Evolutionary conservation across 2,113 vertebrate genomes (phyloP).

Genomic region (human (Homo sapiens)): GRCh38 chr2:78912501-78913000

Average conservation of each 20-base stretch:
- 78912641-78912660: background rate
- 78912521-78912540: background rate
- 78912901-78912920: background rate
- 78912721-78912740: background rate
- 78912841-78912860: background rate
- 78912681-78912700: background rate
- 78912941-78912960: background rate
- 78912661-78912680: background rate
- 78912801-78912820: background rate
- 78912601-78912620: background rate
- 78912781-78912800: background rate
- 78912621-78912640: background rate
- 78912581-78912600: background rate
- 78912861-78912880: background rate
- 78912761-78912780: background rate
- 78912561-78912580: background rate
- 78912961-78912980: background rate
- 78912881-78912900: background rate
- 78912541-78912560: background rate
- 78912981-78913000: background rate
- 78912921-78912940: background rate
- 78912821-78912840: background rate
- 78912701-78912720: background rate
- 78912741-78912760: background rate
- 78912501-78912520: background rate